Evolutionary conservation across 2,797 vertebrate species (phyloP), one percentile per base, ranked within the genome.

Genomic region (Argentina silus): DNA sequence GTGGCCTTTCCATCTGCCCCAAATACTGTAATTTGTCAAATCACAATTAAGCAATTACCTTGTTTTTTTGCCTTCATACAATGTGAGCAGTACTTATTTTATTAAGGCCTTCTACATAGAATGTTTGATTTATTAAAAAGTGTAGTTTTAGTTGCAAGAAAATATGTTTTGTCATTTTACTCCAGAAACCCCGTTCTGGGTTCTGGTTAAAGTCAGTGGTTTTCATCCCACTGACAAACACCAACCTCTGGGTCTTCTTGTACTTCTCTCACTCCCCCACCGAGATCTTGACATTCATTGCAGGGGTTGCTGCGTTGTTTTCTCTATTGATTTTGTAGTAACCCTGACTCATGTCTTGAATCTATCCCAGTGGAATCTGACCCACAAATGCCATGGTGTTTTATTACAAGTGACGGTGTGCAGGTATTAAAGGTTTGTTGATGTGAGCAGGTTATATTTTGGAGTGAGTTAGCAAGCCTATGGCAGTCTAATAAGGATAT

Each of bases 1-100:
- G 23, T 69, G 36, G 56, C 72, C 42, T 62, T 69, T 75, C 23
- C 66, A 48, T 57, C 53, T 62, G 66, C 68, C 76, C 47, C 3
- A 9, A 59, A 60, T 56, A 59, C n/a, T 15, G 42, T 53, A 43
- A 72, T 75, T 68, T 65, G 19, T 36, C 43, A 75, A 57, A 70
- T 42, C 61, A 67, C 47, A 75, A 36, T 57, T 55, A 60, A 23
- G 47, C 57, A 44, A 36, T 70, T 69, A 71, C 10, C 63, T 45
- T 45, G 51, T n/a, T 17, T 36, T 36, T 36, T 36, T 36, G 27
- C 27, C 27, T 36, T 36, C 27, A 36, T 36, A 36, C 27, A 36
- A 36, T 36, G 27, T 36, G 27, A 36, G 27, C 27, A 36, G 27
- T 36, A 36, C 27, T 36, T 36, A 36, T 36, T 36, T 36, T 36